Conservation (phyloP, 2,888 invertebrate species). For the Malachius bipustulatus region DNA sequence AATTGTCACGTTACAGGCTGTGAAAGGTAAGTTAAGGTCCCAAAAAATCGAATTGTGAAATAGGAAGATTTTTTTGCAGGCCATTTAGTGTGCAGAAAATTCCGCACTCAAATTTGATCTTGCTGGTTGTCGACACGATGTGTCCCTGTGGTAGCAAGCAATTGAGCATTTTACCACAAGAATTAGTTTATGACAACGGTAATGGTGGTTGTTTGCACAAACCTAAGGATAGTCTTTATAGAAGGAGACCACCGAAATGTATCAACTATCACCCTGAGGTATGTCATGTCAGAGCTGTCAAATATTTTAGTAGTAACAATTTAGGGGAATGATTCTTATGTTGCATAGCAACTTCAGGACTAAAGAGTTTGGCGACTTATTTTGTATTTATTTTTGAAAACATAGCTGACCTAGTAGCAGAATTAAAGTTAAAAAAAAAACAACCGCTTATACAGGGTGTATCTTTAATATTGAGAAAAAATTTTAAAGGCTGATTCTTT, state of each 20-base stretch:
- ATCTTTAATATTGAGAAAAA: too few species aligned
- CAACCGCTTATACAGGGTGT: too few species aligned
- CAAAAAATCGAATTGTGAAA: background rate
- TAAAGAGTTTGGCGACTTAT: too few species aligned
- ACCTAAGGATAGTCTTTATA: conserved; percentile 53
- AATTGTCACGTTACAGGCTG: conserved; percentile 82
- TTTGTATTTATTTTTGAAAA: too few species aligned
- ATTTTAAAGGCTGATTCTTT: too few species aligned
- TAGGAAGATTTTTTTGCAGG: conserved; percentile 36
- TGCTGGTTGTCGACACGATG: conserved; percentile 77
- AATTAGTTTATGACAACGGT: conserved; percentile 46
- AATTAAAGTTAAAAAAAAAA: too few species aligned
- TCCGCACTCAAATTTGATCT: conserved; percentile 77
- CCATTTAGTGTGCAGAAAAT: conserved; percentile 89
- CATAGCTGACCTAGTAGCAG: too few species aligned
- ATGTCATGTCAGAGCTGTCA: conserved; percentile 11
- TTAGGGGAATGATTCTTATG: too few species aligned
- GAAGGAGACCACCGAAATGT: conserved; percentile 66
- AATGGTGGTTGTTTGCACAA: conserved; percentile 46
- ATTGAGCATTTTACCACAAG: conserved; percentile 67
- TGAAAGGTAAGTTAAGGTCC: conserved; percentile 51
- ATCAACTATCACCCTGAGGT: conserved; percentile 84
- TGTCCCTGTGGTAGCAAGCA: conserved; percentile 83
- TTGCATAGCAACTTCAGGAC: too few species aligned
- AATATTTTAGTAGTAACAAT: conserved; percentile 44